A percentile compares a stretch with the other conserved stretches of the same genome.
Conservation (phyloP, 2,888 invertebrate genomes). For the Azorinus chamasolen region DNA sequence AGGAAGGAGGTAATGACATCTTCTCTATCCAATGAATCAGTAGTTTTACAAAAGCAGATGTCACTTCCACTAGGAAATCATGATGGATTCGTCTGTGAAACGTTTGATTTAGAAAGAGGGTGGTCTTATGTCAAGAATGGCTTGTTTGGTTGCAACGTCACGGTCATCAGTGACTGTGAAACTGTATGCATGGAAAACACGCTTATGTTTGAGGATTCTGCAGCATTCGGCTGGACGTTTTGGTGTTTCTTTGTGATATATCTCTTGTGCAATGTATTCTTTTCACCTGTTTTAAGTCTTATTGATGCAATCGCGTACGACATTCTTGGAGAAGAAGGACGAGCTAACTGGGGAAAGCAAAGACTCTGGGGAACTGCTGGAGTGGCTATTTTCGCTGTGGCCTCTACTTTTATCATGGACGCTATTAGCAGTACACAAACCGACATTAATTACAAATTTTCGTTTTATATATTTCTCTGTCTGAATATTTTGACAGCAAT, state of each 20-base stretch:
- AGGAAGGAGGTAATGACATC: no score
- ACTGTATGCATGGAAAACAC: no score
- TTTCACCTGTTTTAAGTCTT: slow-evolving; percentile 94
- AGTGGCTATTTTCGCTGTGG: slow-evolving; percentile 88
- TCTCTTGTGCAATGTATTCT: slow-evolving; percentile 93
- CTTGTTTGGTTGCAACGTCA: no score
- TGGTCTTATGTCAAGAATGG: no score
- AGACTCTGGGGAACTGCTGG: slow-evolving; percentile 95
- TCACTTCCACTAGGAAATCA: no score
- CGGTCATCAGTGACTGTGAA: no score
- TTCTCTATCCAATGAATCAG: no score
- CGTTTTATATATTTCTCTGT: slow-evolving; percentile 87
- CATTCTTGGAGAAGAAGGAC: slow-evolving; percentile 91
- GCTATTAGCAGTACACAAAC: slow-evolving; percentile 16
- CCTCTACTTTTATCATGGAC: slow-evolving; percentile 78
- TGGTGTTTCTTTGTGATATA: slow-evolving; percentile 94
- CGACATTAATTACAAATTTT: slow-evolving; percentile 65
- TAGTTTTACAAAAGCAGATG: no score
- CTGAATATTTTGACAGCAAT: slow-evolving; percentile 91
- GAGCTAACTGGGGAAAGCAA: slow-evolving; percentile 92
- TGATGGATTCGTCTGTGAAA: no score
- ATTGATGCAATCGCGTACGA: slow-evolving; percentile 95
- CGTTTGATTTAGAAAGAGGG: no score
- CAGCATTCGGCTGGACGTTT: slow-evolving; percentile 87
- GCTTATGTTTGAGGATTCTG: background rate